These are phyloP conservation scores for Drosophila rufa DNA, from an alignment of 1,140 invertebrate species.

Conservation along the genomic window DNA sequence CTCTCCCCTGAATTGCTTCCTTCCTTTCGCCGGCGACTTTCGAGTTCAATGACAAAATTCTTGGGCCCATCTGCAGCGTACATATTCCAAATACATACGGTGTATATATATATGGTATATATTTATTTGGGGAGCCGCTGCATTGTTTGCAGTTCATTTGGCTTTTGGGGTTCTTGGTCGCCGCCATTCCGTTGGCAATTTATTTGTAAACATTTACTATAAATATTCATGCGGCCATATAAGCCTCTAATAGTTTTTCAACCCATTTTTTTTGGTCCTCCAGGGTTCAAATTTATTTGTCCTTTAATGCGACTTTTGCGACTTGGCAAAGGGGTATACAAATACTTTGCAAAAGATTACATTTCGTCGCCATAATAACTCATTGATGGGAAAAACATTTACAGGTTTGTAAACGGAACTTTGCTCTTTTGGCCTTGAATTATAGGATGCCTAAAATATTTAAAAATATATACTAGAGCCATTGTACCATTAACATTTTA, in stretches of 20 bases:
- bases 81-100: constrained; percentile 2
- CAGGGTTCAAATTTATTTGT: constrained; percentile 9
- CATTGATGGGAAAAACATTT: neutral
- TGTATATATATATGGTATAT: constrained; percentile 24
- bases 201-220: constrained; percentile 52
- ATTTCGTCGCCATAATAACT: constrained; percentile 2
- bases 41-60: constrained; percentile 75
- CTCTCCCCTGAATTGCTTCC: constrained; percentile 18
- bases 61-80: constrained; percentile 63
- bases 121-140: constrained; percentile 18
- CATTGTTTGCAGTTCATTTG: constrained; percentile 73
- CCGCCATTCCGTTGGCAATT: constrained; percentile 37
- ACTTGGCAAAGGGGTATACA: constrained; percentile 11
- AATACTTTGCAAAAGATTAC: constrained; percentile 12
- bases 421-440: no score
- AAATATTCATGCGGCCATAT: constrained; percentile 51
- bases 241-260: constrained; percentile 38
- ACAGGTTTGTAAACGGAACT: neutral
- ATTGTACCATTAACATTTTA: no score
- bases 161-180: constrained; percentile 29
- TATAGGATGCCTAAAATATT: no score
- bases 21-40: constrained; percentile 20
- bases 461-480: no score
- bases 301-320: constrained; percentile 15
- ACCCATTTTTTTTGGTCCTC: neutral